Base-by-base conservation (phyloP, 2,888 invertebrate genomes). In the Cerastis leucographa region DNA sequence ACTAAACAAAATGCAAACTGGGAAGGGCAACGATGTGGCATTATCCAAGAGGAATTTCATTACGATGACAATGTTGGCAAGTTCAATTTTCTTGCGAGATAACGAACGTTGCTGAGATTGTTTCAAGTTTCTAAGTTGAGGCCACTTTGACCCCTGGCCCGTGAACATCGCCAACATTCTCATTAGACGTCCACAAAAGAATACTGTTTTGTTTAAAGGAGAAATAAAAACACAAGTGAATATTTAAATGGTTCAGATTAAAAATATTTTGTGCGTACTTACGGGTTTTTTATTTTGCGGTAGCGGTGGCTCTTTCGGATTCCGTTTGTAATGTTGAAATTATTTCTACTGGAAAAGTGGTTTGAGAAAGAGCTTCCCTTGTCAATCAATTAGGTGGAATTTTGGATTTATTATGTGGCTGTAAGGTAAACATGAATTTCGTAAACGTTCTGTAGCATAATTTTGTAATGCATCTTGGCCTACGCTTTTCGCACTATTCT, bases 101-200 rank as follows among this genome's bases (percentile, higher is more conserved):
- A 94, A 94, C 93, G 91, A 93, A 93, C 95, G 92, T 92, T 90
- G 92, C 91, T 91, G 93, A 94, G 93, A 94, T 95, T 94, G 94
- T 94, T 94, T 93, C 93, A 90, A 92, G 92, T 90, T 93, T 83
- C 92, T 90, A 89, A 93, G 90, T 93, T 91, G 91, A 92, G 92
- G 94, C 94, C 93, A 94, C 95, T 95, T 95, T 95, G 95, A 95
- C 95, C 94, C 91, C 91, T 91, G 91, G 94, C 92, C 95, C 94
- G 95, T 94, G 91, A 95, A 95, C 92, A 94, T 93, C 89, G 94
- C 90, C 80, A 90, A 91, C 91, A 94, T 94, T 95, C 94, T 94
- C 93, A 94, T 95, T 95, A 94, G 90, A 92, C 89, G 90, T 91
- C 89, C 87, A 90, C 90, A 92, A 93, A 91, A 94, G 92, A 93